Percentiles rank a stretch among this genome's conserved stretches.
These are phyloP conservation scores for Euclidia mi DNA, from an alignment of 2,888 invertebrate species.

Conservation along the genomic window DNA sequence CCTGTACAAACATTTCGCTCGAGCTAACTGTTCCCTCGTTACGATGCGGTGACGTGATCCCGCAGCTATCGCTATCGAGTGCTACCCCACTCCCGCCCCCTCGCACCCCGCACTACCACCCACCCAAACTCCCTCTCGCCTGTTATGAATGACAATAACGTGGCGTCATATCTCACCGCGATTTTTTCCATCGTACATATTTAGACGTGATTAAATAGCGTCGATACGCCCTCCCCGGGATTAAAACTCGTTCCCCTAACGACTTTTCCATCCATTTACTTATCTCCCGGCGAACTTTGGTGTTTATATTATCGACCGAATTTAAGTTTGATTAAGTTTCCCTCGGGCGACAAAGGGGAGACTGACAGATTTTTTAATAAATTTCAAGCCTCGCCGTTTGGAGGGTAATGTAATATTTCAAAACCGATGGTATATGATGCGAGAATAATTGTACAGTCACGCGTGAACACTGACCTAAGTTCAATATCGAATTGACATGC, in stretches of 20 bases:
- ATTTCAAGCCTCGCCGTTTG: constrained; percentile 23
- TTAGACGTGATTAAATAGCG: constrained; percentile 87
- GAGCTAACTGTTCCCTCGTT: constrained; percentile 71
- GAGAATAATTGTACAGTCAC: constrained; percentile 6
- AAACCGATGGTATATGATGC: constrained; percentile 24
- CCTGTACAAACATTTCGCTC: constrained; percentile 63
- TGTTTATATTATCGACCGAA: constrained; percentile 84
- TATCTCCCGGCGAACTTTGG: constrained; percentile 80
- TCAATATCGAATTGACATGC: not conserved
- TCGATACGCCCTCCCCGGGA: constrained; percentile 75
- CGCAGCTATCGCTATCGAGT: constrained; percentile 77
- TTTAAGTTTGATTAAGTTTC: constrained; percentile 85
- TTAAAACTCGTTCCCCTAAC: constrained; percentile 82
- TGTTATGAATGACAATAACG: constrained; percentile 89
- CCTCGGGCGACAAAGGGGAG: constrained; percentile 64
- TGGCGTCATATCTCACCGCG: constrained; percentile 80
- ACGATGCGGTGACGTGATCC: constrained; percentile 76
- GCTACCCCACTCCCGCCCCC: constrained; percentile 44
- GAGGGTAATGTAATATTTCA: constrained; percentile 31
- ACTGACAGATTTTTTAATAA: constrained; percentile 51
- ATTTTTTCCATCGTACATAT: constrained; percentile 84
- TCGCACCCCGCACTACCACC: constrained; percentile 53
- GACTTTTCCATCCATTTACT: constrained; percentile 80
- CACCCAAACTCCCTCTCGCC: constrained; percentile 58
- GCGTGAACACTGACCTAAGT: not conserved